These are phyloP conservation scores for Drosophila pandora DNA, from an alignment of 1,140 invertebrate species.

Conservation along the genomic window DNA sequence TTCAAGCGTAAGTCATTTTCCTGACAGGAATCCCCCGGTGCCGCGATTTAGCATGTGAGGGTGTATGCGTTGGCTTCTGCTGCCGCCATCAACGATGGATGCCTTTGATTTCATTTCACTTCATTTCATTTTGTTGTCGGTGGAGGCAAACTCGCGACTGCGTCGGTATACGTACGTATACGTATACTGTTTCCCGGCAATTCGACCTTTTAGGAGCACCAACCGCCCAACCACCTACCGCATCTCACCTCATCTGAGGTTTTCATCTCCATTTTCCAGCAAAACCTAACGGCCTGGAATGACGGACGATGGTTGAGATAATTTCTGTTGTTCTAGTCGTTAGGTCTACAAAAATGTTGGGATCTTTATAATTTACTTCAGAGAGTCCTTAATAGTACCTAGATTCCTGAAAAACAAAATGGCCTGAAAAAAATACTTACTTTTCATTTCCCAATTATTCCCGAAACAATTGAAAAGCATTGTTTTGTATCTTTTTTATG, in stretches of 20 bases:
- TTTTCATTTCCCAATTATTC: neutral
- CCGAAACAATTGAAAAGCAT: slow-evolving; percentile 1
- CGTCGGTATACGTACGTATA: slow-evolving; percentile 29
- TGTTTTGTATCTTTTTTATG: slow-evolving; percentile 14
- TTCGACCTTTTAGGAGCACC: too few species aligned
- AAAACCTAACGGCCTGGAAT: slow-evolving; percentile 66
- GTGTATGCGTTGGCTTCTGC: slow-evolving; percentile 63
- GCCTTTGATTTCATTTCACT: slow-evolving; percentile 81
- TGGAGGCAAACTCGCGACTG: slow-evolving; percentile 46
- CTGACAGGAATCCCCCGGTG: slow-evolving; percentile 5
- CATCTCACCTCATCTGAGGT: slow-evolving; percentile 7
- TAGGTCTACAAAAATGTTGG: slow-evolving; percentile 42
- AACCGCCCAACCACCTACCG: neutral
- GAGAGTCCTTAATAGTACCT: slow-evolving; percentile 21
- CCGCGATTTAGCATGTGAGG: slow-evolving; percentile 15
- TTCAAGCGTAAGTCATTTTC: slow-evolving; percentile 1
- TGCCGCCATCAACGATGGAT: slow-evolving; percentile 53
- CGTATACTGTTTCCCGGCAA: neutral
- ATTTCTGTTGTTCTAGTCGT: slow-evolving; percentile 18
- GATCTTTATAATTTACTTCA: slow-evolving; percentile 57
- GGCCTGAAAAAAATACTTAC: neutral
- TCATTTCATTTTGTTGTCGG: slow-evolving; percentile 75
- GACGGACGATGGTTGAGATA: slow-evolving; percentile 48
- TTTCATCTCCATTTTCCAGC: slow-evolving; percentile 20
- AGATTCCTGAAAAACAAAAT: too few species aligned